A percentile compares a stretch with the other conserved stretches of the same genome.
phyloP scores from a whole-genome alignment of 2,888 invertebrate genomes.

The Dugesia japonica region DNA sequence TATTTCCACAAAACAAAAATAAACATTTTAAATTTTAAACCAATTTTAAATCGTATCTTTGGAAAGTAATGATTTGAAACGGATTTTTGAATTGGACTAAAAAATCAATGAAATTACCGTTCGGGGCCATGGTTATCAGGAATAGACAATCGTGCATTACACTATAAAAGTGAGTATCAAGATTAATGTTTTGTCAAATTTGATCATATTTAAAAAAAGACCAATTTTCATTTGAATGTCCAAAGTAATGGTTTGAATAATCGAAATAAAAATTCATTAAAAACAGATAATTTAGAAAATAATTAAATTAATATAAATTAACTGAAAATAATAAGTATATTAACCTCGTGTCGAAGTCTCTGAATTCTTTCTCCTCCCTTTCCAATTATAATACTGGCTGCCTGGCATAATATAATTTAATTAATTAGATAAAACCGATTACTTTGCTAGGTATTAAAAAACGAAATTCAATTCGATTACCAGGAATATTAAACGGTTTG shows the following conservation, averaged over 20 bases:
- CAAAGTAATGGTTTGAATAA: neutral
- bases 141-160: neutral
- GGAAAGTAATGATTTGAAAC: neutral
- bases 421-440: neutral
- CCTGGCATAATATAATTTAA: neutral
- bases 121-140: constrained; percentile 3
- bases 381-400: neutral
- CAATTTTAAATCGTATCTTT: constrained; percentile 13
- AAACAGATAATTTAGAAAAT: neutral
- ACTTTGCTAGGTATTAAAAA: neutral
- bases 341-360: neutral
- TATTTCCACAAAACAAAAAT: constrained; percentile 4
- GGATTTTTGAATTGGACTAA: neutral
- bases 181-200: neutral
- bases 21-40: neutral
- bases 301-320: neutral
- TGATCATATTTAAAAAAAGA: neutral
- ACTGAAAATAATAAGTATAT: neutral
- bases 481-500: neutral
- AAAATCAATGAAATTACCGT: constrained; percentile 10
- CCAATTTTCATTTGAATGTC: constrained; percentile 15
- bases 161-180: neutral
- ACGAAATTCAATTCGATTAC: neutral
- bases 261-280: constrained; percentile 11
- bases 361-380: neutral